Percentiles rank a stretch among this genome's conserved stretches.
Conservation (phyloP, 1,140 invertebrate species). For the Episyrphus balteatus region DNA sequence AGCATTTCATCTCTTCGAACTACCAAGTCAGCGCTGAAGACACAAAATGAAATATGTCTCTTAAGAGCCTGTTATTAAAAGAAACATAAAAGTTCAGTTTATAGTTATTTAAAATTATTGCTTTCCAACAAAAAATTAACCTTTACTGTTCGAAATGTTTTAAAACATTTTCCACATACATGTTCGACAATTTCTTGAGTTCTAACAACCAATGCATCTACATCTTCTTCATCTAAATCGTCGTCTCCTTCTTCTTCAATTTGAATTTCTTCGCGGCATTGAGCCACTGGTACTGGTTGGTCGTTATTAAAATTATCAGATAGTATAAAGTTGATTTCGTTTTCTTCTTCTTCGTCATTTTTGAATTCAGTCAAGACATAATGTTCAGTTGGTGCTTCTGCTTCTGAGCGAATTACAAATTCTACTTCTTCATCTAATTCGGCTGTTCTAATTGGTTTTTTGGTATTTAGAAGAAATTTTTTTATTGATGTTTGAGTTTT, state of each 20-base stretch:
- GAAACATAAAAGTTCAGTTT: neutral
- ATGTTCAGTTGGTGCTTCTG: neutral
- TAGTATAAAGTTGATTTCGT: neutral
- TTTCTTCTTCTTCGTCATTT: neutral
- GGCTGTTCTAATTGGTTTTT: too few species aligned
- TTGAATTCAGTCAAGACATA: neutral
- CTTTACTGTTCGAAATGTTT: constrained; percentile 25
- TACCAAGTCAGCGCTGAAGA: constrained; percentile 31
- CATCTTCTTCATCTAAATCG: neutral
- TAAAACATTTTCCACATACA: constrained; percentile 33
- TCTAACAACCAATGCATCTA: neutral
- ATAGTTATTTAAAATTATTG: neutral
- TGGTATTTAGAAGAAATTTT: too few species aligned
- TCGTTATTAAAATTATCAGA: too few species aligned
- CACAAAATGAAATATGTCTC: constrained; percentile 32
- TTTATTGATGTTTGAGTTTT: too few species aligned
- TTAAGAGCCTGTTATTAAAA: constrained; percentile 15
- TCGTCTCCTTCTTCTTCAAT: neutral
- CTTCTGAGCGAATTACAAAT: too few species aligned
- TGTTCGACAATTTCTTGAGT: constrained; percentile 29
- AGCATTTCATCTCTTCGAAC: constrained; percentile 31
- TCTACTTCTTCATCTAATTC: too few species aligned
- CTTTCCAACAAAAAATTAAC: constrained; percentile 8
- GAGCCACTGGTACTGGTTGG: too few species aligned
- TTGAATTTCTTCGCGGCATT: too few species aligned